A percentile compares a stretch with the other conserved stretches of the same genome.
Evolutionary conservation across 1,140 invertebrate genomes (phyloP).

Genomic region (Megalopta genalis): DNA sequence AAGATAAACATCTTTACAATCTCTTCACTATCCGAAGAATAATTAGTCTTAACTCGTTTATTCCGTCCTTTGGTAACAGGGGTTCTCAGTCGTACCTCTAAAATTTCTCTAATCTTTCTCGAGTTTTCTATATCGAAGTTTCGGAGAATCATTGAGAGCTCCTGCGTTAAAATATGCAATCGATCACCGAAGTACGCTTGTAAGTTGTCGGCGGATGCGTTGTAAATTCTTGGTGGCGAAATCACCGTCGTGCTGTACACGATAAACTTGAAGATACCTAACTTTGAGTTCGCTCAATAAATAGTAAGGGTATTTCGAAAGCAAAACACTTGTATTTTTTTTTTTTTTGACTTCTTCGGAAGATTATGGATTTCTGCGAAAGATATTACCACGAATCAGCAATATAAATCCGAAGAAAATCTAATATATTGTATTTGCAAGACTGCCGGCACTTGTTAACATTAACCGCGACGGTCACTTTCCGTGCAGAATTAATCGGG

Average conservation of each 20-base stretch:
- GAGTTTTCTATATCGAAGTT: too few relatives aligned
- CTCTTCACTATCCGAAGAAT: background rate
- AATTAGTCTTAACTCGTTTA: background rate
- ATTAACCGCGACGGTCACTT: background rate
- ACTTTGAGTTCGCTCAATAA: background rate
- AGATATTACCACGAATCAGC: background rate
- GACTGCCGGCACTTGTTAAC: background rate
- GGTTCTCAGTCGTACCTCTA: background rate
- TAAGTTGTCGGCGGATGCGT: background rate
- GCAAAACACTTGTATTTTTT: too few relatives aligned
- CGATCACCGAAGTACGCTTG: background rate
- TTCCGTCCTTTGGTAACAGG: background rate
- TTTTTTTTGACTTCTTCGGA: background rate
- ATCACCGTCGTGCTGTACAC: background rate
- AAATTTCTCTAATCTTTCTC: too few relatives aligned
- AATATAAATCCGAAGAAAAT: background rate
- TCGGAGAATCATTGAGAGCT: background rate
- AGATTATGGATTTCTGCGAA: background rate
- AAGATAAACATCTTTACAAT: background rate
- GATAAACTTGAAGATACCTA: background rate
- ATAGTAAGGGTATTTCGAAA: background rate
- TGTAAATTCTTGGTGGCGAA: background rate
- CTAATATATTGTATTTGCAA: background rate
- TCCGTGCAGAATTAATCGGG: background rate
- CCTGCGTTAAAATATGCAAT: background rate